These are phyloP conservation scores for Denticeps clupeoides DNA, from an alignment of 2,797 vertebrate species.

Conservation along the genomic window DNA sequence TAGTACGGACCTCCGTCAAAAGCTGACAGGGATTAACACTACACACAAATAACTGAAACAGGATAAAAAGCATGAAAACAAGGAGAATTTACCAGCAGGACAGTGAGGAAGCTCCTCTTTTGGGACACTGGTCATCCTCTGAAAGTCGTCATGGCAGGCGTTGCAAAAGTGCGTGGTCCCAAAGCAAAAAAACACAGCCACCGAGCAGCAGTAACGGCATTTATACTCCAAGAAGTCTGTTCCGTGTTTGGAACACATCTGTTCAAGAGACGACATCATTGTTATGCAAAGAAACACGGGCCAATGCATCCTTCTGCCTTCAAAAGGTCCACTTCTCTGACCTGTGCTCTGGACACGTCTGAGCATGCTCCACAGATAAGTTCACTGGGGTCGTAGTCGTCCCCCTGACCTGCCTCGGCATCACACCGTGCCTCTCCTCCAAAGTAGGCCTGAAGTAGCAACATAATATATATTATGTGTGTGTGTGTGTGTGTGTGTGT, in stretches of 20 bases:
- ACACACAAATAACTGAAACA: too few relatives aligned
- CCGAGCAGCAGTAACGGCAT: constrained; percentile 98
- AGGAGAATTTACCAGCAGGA: constrained; percentile 76
- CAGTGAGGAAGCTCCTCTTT: constrained; percentile 98
- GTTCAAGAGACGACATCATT: constrained; percentile 9
- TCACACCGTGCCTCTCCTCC: constrained; percentile 97
- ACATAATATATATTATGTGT: too few relatives aligned
- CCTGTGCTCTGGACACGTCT: constrained; percentile 96
- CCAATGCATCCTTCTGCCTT: too few relatives aligned
- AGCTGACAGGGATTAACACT: too few relatives aligned
- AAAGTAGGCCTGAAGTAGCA: constrained; percentile 78
- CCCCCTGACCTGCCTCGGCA: constrained; percentile 93
- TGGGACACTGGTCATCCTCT: constrained; percentile 97
- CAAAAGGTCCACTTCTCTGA: too few relatives aligned
- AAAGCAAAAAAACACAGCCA: constrained; percentile 98
- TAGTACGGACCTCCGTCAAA: too few relatives aligned
- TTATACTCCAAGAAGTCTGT: constrained; percentile 99
- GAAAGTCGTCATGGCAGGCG: constrained; percentile 98
- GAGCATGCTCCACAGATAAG: constrained; percentile 98
- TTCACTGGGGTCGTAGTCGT: constrained; percentile 95
- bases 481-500: too few relatives aligned
- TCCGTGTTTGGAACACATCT: constrained; percentile 99
- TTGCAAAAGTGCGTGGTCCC: constrained; percentile 99
- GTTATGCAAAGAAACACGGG: neutral
- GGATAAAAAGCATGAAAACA: neutral